Base-by-base conservation (phyloP, 2,113 vertebrate genomes). In the Vulpes vulpes region DNA sequence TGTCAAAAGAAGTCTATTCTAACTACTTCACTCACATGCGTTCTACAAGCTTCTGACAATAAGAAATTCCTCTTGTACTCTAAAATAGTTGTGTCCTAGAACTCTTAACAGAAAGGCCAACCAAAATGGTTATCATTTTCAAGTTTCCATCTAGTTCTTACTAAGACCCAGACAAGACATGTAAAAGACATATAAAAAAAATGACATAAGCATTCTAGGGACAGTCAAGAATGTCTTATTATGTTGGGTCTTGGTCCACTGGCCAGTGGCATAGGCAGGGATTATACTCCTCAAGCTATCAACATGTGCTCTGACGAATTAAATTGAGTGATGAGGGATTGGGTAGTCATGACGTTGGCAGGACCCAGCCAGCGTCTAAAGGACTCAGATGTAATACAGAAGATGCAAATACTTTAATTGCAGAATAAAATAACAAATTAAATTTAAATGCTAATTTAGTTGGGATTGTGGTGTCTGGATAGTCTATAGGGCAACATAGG, bases 1-100 rank as follows among this genome's bases (percentile, higher is more conserved):
- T 64, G 49, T 94, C 35, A 91, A 92, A 95, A 95, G 32, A 89
- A 90, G 30, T 60, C 25, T 84, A 22, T 73, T 85, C 53, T 93
- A 35, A 86, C 38, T 91, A 5, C 3, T 69, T 93, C 79, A 85
- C 79, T 91, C 85, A 78, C 30, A 88, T 17, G n/a, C 55, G 4
- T 78, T 90, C 87, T 74, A 62, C 30, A 57, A 76, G 7, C 23
- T 95, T 95, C 35, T 92, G 22, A 74, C 35, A 59, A 94, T 3
- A 93, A 81, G 23, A 38, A 89, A 59, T 1, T 4, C 6, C 49
- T 87, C 55, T 27, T 62, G 51, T n/a, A 49, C 64, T 88, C 30
- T 88, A 23, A 87, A 89, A 81, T n/a, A 20, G 16, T 55, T 62
- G 2, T 65, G 27, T 15, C 16, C 23, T 49, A 59, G 51, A 87